Evolutionary conservation across 2,888 invertebrate genomes (phyloP).

Genomic region (Zaprionus obscuricornis): DNA sequence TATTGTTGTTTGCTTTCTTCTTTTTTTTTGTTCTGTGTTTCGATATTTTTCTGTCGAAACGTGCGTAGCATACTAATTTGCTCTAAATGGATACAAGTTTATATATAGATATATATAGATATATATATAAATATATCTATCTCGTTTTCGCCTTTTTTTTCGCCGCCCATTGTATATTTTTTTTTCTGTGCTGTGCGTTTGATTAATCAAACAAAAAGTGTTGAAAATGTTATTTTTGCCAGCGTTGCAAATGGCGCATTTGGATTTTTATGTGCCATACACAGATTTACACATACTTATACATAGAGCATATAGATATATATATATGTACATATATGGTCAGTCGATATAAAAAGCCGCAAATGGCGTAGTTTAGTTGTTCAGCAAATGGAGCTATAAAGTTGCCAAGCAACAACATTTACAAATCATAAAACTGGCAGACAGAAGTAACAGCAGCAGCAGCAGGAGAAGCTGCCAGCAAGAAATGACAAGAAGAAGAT

Average conservation of each 20-base stretch:
- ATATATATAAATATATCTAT: slow-evolving; percentile 1
- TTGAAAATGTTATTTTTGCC: slow-evolving; percentile 77
- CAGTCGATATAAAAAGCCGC: slow-evolving; percentile 65
- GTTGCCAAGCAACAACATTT: slow-evolving; percentile 69
- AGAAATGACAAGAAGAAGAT: no score
- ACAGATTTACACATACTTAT: slow-evolving; percentile 45
- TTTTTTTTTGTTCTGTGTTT: slow-evolving; percentile 32
- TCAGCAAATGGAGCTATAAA: slow-evolving; percentile 68
- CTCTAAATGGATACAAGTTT: slow-evolving; percentile 57
- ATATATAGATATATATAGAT: not conserved
- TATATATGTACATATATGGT: slow-evolving; percentile 14
- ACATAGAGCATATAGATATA: slow-evolving; percentile 3
- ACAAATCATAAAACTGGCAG: slow-evolving; percentile 71
- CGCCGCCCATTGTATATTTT: not conserved
- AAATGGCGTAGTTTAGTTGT: slow-evolving; percentile 60
- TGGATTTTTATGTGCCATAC: slow-evolving; percentile 70
- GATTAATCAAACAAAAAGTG: slow-evolving; percentile 75
- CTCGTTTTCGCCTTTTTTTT: no score
- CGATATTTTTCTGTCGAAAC: slow-evolving; percentile 42
- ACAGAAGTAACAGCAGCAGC: slow-evolving; percentile 23
- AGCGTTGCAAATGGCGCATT: slow-evolving; percentile 73
- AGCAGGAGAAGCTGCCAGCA: not conserved
- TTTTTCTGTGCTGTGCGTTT: slow-evolving; percentile 42
- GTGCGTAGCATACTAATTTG: slow-evolving; percentile 76
- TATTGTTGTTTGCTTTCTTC: slow-evolving; percentile 24